Base-by-base conservation (phyloP, 2,797 vertebrate species). In the Hybognathus amarus region DNA sequence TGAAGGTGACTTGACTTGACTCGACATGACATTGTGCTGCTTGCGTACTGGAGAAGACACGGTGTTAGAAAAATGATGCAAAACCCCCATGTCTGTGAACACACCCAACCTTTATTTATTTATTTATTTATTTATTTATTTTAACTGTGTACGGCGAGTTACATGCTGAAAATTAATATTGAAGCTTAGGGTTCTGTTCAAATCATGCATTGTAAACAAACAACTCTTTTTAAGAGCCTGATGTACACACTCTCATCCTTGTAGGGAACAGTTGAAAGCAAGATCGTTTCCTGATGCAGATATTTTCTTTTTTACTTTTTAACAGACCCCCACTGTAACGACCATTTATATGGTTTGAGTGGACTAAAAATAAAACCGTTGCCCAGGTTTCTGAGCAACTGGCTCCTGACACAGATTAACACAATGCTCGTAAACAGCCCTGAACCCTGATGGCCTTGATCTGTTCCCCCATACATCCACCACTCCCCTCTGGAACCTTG, bases 351-450 rank as follows among this genome's bases (percentile, higher is more conserved):
- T 59, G 52, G 17, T 76, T 70, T 63, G 75, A 86, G 63, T 79
- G 64, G 68, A 86, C 88, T 86, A 86, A 87, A 91, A 88, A 88
- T 87, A 90, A 76, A 68, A 38, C 66, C 36, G 73, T 86, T 75
- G n/a, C 38, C 6, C 64, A 70, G 79, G 90, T 90, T 91, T 87
- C 89, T 75, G 89, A 75, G 89, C 87, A 86, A 90, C 85, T 85
- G 85, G 80, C 70, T 81, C 47, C 24, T 85, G 77, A 85, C 79
- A 50, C 85, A 87, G 77, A 87, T 87, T 77, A 87, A 79, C 77
- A 83, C 74, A 86, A 82, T 85, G 33, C 30, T 63, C 24, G 9
- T 42, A 24, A 56, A 42, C 59, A 74, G 78, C 68, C 69, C 45
- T 56, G 33, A 68, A 75, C 42, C 56, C 18, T 17, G 38, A 77